These are phyloP conservation scores for Galaxea fascicularis DNA, from an alignment of 92 coral and sea anemone species.

Conservation along the genomic window DNA sequence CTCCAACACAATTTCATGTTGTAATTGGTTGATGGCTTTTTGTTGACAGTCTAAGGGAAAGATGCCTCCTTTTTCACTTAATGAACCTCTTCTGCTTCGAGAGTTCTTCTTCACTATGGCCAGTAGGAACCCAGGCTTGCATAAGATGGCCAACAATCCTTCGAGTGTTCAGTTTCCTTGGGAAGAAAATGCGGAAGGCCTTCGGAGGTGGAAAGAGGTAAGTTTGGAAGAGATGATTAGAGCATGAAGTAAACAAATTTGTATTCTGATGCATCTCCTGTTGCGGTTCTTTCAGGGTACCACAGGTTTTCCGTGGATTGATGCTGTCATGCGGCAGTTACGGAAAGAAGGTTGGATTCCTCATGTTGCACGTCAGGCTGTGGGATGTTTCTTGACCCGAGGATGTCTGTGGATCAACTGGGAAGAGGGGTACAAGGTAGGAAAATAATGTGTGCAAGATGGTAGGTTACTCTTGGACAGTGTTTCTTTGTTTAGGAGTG, in stretches of 20 bases:
- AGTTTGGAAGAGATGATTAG: background rate
- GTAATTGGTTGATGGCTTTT: background rate
- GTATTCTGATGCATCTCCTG: background rate
- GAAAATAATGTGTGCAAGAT: background rate
- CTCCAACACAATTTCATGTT: background rate
- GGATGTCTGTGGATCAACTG: slow-evolving; percentile 89
- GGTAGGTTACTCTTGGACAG: background rate
- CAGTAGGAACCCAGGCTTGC: slow-evolving; percentile 59
- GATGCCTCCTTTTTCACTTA: slow-evolving; percentile 47
- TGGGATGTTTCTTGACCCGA: slow-evolving; percentile 79
- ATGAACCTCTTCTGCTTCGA: slow-evolving; percentile 62
- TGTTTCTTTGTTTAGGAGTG: no score
- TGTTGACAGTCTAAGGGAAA: slow-evolving; percentile 43
- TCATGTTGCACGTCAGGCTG: slow-evolving; percentile 74
- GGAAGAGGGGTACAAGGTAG: slow-evolving; percentile 88
- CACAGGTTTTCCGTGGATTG: slow-evolving; percentile 94
- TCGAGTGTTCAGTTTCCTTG: slow-evolving; percentile 68
- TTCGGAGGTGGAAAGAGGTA: slow-evolving; percentile 67
- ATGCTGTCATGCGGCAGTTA: slow-evolving; percentile 87
- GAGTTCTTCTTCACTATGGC: slow-evolving; percentile 71
- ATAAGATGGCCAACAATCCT: slow-evolving; percentile 61
- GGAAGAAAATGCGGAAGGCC: slow-evolving; percentile 57
- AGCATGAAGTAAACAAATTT: background rate
- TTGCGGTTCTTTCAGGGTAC: slow-evolving; percentile 50
- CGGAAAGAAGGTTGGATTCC: slow-evolving; percentile 86